phyloP scores from a whole-genome alignment of 1,140 invertebrate species.

The Saccostrea echinata region DNA sequence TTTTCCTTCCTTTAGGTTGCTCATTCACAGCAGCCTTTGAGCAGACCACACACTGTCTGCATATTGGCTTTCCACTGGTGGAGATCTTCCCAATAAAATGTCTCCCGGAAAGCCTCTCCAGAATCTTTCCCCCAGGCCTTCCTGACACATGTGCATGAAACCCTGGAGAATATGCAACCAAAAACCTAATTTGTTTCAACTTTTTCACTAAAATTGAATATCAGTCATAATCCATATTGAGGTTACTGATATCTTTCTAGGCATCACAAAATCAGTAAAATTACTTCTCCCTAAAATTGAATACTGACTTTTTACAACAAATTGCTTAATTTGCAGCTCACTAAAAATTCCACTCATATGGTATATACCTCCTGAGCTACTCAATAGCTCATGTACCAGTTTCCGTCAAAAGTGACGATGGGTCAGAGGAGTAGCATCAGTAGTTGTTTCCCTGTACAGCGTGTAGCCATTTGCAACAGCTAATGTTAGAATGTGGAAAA shows the following conservation, averaged over 20 bases:
- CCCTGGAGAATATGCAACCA: neutral
- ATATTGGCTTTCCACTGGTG: neutral
- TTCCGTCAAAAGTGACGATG: neutral
- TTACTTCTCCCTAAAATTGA: too few species aligned
- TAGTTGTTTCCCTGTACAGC: constrained; percentile 11
- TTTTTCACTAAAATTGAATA: too few species aligned
- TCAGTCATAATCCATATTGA: too few species aligned
- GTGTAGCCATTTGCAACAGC: constrained; percentile 33
- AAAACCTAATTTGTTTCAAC: too few species aligned
- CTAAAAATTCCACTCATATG: too few species aligned
- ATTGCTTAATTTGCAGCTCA: too few species aligned
- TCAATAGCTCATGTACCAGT: neutral
- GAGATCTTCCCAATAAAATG: neutral
- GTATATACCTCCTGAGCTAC: neutral
- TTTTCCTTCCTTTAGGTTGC: neutral
- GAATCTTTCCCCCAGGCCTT: neutral
- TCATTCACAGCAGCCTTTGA: neutral
- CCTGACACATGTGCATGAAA: neutral
- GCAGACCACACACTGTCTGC: neutral
- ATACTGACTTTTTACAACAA: too few species aligned
- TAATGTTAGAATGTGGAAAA: constrained; percentile 45
- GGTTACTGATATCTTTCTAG: too few species aligned
- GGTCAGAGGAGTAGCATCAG: neutral
- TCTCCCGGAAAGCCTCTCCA: neutral
- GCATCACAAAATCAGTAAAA: too few species aligned